Evolutionary conservation across 2,888 invertebrate genomes (phyloP).

Genomic region (Leucoma salicis): DNA sequence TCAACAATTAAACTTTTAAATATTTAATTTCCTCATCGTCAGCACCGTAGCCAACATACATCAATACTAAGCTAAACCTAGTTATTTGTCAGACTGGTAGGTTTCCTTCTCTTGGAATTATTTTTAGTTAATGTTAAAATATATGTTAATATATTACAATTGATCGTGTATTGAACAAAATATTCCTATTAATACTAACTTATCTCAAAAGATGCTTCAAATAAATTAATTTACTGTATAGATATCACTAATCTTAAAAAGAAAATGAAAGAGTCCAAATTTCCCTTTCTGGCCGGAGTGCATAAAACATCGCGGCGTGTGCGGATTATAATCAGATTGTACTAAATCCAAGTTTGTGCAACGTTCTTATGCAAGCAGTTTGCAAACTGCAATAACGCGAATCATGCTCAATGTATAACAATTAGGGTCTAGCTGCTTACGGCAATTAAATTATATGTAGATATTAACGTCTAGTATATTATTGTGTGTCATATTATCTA

Average conservation of each 20-base stretch:
- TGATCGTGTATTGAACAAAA: too few species aligned
- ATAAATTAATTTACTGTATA: too few species aligned
- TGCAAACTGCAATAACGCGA: slow-evolving; percentile 69
- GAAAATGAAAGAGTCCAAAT: slow-evolving; percentile 68
- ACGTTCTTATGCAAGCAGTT: slow-evolving; percentile 52
- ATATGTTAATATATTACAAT: too few species aligned
- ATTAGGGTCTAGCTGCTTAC: slow-evolving; percentile 20
- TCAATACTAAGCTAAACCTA: neutral
- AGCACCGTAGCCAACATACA: neutral
- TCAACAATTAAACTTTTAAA: neutral
- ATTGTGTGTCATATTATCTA: too few species aligned
- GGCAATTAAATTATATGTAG: neutral
- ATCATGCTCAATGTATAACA: slow-evolving; percentile 59
- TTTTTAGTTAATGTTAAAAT: slow-evolving; percentile 26
- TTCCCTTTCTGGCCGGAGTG: slow-evolving; percentile 57
- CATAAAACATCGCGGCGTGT: slow-evolving; percentile 66
- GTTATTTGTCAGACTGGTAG: too few species aligned
- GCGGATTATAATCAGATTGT: slow-evolving; percentile 69
- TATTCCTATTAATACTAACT: too few species aligned
- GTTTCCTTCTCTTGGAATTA: slow-evolving; percentile 24
- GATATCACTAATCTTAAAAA: too few species aligned
- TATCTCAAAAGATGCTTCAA: too few species aligned
- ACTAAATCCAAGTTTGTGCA: slow-evolving; percentile 68
- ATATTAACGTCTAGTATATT: neutral
- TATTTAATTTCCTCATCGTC: neutral